A percentile compares a stretch with the other conserved stretches of the same genome.
Conservation (phyloP, 2,113 vertebrate species). For the Chamaetylas fuelleborni region DNA sequence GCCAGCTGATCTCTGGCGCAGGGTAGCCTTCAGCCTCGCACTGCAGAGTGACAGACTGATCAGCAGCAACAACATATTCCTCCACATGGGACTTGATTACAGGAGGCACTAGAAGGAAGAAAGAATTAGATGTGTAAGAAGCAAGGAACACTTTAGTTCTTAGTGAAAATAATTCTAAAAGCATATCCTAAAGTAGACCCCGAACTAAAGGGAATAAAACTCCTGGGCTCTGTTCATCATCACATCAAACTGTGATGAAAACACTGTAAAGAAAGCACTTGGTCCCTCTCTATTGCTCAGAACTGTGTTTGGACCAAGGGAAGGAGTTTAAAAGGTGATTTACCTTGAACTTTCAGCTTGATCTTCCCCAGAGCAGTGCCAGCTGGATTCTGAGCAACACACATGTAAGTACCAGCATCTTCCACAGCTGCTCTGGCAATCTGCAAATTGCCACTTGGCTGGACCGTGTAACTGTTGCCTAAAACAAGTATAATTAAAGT, state of each 20-base stretch:
- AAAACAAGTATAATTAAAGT: neutral
- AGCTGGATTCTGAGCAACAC: conserved; percentile 93
- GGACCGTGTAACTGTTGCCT: conserved; percentile 80
- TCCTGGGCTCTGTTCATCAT: neutral
- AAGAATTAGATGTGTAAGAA: neutral
- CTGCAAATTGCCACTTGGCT: conserved; percentile 86
- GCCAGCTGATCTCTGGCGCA: conserved; percentile 83
- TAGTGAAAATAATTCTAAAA: neutral
- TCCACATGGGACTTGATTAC: conserved; percentile 74
- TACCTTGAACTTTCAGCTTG: conserved; percentile 93
- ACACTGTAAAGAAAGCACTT: neutral
- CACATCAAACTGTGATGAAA: neutral
- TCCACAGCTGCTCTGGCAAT: conserved; percentile 81
- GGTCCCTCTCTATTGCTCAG: neutral
- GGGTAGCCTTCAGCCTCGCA: conserved; percentile 87
- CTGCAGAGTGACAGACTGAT: conserved; percentile 83
- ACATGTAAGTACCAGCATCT: conserved; percentile 90
- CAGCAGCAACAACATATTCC: conserved; percentile 75
- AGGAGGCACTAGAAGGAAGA: conserved; percentile 83
- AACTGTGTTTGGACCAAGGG: neutral
- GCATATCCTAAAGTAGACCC: neutral
- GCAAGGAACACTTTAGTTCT: neutral
- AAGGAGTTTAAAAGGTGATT: neutral
- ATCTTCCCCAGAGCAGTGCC: conserved; percentile 93
- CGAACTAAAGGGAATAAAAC: neutral